Evolutionary conservation across 2,888 invertebrate genomes (phyloP).

Genomic region (Dioctria linearis): DNA sequence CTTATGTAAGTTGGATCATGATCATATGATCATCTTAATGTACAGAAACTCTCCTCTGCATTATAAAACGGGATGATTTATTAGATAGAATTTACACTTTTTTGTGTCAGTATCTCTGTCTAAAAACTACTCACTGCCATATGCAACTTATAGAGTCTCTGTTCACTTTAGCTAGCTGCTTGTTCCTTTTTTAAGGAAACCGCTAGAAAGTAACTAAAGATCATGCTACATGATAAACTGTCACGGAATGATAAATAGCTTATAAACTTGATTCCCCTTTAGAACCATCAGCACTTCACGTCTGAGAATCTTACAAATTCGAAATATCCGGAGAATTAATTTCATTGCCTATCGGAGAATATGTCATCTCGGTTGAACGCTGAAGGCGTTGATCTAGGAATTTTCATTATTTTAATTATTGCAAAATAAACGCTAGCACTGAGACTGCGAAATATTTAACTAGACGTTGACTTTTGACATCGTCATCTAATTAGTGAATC

Average conservation of each 20-base stretch:
- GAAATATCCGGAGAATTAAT: conserved; percentile 67
- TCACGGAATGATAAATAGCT: conserved; percentile 2
- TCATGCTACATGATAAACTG: conserved; percentile 15
- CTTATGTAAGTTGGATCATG: conserved; percentile 9
- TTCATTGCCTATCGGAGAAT: conserved; percentile 68
- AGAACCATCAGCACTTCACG: conserved; percentile 60
- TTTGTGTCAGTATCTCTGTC: conserved; percentile 6
- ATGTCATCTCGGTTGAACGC: conserved; percentile 44
- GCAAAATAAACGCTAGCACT: conserved; percentile 26
- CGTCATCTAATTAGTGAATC: conserved; percentile 52
- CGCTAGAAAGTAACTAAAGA: conserved; percentile 4
- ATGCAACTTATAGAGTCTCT: neutral
- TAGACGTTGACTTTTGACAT: conserved; percentile 51
- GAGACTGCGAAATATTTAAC: conserved; percentile 1
- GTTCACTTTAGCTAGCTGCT: too few species aligned
- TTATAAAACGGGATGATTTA: conserved; percentile 46
- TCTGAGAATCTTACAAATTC: conserved; percentile 67
- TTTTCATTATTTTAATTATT: conserved; percentile 43
- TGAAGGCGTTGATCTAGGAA: conserved; percentile 19
- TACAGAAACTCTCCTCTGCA: neutral
- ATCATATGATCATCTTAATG: neutral
- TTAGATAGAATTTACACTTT: conserved; percentile 36
- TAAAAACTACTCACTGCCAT: neutral
- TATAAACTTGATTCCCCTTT: neutral
- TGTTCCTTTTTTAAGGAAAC: neutral